Evolutionary conservation across 1,140 invertebrate genomes (phyloP).

Genomic region (Nebria ingens): DNA sequence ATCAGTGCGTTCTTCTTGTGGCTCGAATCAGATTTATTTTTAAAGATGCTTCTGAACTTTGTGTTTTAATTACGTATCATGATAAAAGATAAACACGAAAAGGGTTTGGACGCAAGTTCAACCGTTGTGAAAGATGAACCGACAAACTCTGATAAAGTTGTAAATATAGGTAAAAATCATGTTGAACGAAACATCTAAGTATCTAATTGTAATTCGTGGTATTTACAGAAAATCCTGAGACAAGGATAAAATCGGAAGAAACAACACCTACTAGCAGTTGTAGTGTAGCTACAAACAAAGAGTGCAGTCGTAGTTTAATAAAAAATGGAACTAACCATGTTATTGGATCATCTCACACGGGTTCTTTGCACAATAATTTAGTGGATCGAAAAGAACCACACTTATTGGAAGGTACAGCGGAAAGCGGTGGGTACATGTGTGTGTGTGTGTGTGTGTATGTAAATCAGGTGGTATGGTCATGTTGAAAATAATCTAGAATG

Average conservation of each 20-base stretch:
- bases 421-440: background rate
- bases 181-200: background rate
- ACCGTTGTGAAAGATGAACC: conserved; percentile 33
- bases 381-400: conserved; percentile 22
- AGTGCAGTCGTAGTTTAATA: conserved; percentile 26
- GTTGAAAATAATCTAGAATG: no score
- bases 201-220: background rate
- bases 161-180: background rate
- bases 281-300: conserved; percentile 24
- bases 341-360: conserved; percentile 34
- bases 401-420: background rate
- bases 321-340: conserved; percentile 28
- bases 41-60: background rate
- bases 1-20: background rate
- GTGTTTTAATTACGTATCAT: conserved; percentile 17
- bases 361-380: conserved; percentile 29
- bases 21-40: background rate
- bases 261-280: conserved; percentile 24
- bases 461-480: no score
- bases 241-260: conserved; percentile 32
- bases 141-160: conserved; percentile 31
- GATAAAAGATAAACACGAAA: conserved; percentile 36
- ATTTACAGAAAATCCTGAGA: conserved; percentile 21
- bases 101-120: conserved; percentile 22
- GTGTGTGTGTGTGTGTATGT: background rate